phyloP scores from a whole-genome alignment of 2,888 invertebrate species.

The Pinctada fucata region DNA sequence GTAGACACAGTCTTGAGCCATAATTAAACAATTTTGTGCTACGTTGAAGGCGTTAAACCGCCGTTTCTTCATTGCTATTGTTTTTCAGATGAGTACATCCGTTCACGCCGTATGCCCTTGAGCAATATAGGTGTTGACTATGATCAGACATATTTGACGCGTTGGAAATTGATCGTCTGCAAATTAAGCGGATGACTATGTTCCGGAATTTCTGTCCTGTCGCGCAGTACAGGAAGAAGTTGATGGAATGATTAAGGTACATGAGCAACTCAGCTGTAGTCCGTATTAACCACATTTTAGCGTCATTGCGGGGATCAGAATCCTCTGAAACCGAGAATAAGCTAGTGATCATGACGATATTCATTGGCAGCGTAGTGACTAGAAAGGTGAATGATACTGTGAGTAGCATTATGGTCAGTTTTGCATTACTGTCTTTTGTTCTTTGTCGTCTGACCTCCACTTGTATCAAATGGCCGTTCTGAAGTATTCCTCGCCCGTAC shows the following conservation, averaged over 20 bases:
- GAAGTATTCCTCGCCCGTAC: slow-evolving; percentile 44
- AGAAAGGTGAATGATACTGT: slow-evolving; percentile 72
- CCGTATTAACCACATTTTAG: slow-evolving; percentile 54
- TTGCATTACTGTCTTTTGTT: slow-evolving; percentile 48
- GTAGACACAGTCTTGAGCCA: no score
- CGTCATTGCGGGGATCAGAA: slow-evolving; percentile 33
- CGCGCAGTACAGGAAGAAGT: slow-evolving; percentile 71
- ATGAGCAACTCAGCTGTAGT: slow-evolving; percentile 71
- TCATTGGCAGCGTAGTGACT: slow-evolving; percentile 72
- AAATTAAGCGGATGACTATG: slow-evolving; percentile 57
- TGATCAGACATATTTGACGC: slow-evolving; percentile 56
- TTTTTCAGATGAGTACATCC: slow-evolving; percentile 14
- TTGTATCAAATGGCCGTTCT: slow-evolving; percentile 45
- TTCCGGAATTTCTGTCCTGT: slow-evolving; percentile 67
- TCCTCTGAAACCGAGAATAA: slow-evolving; percentile 48
- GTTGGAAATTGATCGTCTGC: slow-evolving; percentile 47
- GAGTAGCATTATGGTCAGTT: slow-evolving; percentile 66
- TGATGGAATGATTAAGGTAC: slow-evolving; percentile 73
- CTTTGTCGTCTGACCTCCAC: slow-evolving; percentile 37
- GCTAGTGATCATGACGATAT: slow-evolving; percentile 52
- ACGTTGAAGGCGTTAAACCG: neutral
- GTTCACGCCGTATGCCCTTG: slow-evolving; percentile 43
- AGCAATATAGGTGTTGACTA: slow-evolving; percentile 65
- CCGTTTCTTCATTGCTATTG: neutral
- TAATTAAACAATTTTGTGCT: no score